Conservation (phyloP, 2,113 vertebrate species). For the Pangasianodon hypophthalmus region DNA sequence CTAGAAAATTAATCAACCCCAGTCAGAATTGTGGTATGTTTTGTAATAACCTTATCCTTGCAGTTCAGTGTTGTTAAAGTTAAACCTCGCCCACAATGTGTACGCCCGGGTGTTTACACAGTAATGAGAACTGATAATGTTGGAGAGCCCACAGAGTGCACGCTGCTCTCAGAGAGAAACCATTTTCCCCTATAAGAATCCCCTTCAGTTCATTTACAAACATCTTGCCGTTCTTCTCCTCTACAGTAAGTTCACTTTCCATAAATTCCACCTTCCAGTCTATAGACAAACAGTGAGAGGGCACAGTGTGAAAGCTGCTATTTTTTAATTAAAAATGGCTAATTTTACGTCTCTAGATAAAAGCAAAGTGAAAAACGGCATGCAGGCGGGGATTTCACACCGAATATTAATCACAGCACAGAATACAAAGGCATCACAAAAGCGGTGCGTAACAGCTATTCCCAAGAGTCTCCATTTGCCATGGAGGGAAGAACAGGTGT, state of each 20-base stretch:
- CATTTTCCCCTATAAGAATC: not conserved
- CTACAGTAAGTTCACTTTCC: not conserved
- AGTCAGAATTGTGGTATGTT: not conserved
- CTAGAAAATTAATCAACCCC: not conserved
- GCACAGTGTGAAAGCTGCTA: not conserved
- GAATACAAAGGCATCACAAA: conserved; percentile 33
- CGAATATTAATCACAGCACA: conserved; percentile 17
- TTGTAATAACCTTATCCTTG: not conserved
- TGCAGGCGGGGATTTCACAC: not conserved
- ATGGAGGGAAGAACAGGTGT: conserved; percentile 60
- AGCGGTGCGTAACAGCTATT: conserved; percentile 17
- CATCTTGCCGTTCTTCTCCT: not conserved
- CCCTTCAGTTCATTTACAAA: conserved; percentile 21
- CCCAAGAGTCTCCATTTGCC: conserved; percentile 59
- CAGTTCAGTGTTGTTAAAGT: not conserved
- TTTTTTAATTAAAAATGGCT: not conserved
- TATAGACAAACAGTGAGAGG: not conserved
- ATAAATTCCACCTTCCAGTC: not conserved
- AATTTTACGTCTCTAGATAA: not conserved
- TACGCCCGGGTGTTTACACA: not conserved
- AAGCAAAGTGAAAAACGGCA: not conserved
- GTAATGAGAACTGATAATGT: not conserved
- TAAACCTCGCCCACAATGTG: not conserved
- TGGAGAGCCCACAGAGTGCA: not conserved
- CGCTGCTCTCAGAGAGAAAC: not conserved